These are phyloP conservation scores for Lasaia peninsularis DNA, from an alignment of 1,140 invertebrate genomes.

Conservation along the genomic window DNA sequence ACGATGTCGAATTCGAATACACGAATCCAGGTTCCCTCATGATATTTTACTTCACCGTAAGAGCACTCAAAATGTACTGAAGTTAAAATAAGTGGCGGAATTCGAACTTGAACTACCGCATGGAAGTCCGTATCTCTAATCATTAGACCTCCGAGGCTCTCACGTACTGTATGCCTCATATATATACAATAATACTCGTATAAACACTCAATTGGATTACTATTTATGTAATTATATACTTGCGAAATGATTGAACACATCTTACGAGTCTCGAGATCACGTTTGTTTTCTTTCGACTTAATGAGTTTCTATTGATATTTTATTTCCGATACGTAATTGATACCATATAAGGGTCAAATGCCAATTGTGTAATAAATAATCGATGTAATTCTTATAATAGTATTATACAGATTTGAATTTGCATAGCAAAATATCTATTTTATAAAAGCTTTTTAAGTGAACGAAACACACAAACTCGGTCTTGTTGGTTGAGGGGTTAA, in stretches of 20 bases:
- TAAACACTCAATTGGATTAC: background rate
- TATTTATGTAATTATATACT: background rate
- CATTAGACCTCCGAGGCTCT: too few relatives aligned
- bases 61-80: too few relatives aligned
- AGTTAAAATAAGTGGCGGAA: too few relatives aligned
- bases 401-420: constrained; percentile 10
- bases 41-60: too few relatives aligned
- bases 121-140: too few relatives aligned
- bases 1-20: too few relatives aligned
- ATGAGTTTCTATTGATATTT: constrained; percentile 20
- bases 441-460: too few relatives aligned
- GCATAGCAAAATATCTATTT: background rate
- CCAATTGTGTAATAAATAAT: constrained; percentile 30
- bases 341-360: constrained; percentile 35
- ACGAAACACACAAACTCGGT: too few relatives aligned
- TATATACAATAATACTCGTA: background rate
- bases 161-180: too few relatives aligned
- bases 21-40: too few relatives aligned
- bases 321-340: constrained; percentile 42
- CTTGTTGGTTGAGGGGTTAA: too few relatives aligned
- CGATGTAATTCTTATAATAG: constrained; percentile 14
- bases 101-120: too few relatives aligned
- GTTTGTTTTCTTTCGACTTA: constrained; percentile 9
- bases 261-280: background rate
- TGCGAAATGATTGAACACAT: constrained; percentile 5